Percentiles rank a stretch among this genome's conserved stretches.
Conservation (phyloP, 2,888 invertebrate species). For the Aspidiotus rigidus region DNA sequence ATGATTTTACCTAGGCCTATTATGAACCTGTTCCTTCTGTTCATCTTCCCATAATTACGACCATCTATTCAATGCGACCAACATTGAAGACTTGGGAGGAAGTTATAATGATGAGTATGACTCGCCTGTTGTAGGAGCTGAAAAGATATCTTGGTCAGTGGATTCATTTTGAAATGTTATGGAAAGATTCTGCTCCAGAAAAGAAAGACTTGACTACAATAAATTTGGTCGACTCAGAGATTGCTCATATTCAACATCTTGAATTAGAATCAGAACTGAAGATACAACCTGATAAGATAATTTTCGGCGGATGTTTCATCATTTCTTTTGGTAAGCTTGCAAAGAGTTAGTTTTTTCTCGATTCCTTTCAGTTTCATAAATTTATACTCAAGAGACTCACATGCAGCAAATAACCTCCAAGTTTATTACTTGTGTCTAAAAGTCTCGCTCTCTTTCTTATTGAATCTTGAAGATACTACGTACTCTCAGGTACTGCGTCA, state of each 20-base stretch:
- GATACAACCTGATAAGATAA: slow-evolving; percentile 62
- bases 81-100: background rate
- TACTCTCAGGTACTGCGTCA: no score
- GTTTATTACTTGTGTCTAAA: no score
- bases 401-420: no score
- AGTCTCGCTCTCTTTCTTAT: no score
- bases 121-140: slow-evolving; percentile 54
- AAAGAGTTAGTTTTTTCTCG: background rate
- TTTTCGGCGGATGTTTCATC: slow-evolving; percentile 64
- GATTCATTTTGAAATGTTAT: slow-evolving; percentile 77
- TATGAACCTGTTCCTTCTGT: no score
- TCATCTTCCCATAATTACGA: no score
- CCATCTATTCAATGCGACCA: no score
- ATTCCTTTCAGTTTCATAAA: no score
- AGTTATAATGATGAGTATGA: background rate
- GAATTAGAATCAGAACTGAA: slow-evolving; percentile 64
- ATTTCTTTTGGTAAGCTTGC: slow-evolving; percentile 62
- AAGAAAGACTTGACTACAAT: slow-evolving; percentile 63
- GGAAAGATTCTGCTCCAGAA: slow-evolving; percentile 69
- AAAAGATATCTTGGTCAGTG: slow-evolving; percentile 71
- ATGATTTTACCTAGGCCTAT: no score
- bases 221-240: slow-evolving; percentile 65
- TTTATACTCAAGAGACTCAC: no score
- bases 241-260: slow-evolving; percentile 61
- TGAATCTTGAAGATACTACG: no score